Percentiles rank a stretch among this genome's conserved stretches.
These are phyloP conservation scores for Ictalurus punctatus DNA, from an alignment of 2,113 vertebrate species.

Conservation along the genomic window DNA sequence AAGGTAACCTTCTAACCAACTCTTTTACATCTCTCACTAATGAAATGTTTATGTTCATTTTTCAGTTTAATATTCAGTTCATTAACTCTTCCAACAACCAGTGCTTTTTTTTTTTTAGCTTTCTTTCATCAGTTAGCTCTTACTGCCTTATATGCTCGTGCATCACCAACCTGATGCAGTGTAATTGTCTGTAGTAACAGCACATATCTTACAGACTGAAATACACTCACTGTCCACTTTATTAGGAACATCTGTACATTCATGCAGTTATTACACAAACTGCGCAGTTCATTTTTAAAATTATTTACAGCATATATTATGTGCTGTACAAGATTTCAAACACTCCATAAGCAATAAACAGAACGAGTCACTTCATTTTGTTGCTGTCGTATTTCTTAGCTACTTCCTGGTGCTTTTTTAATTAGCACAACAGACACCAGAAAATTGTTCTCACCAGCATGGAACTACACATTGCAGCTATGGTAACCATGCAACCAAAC, in stretches of 20 bases:
- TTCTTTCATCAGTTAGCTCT: too few relatives aligned
- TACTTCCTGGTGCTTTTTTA: not conserved
- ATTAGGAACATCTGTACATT: too few relatives aligned
- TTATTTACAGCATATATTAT: not conserved
- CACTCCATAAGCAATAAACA: not conserved
- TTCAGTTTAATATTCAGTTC: not conserved
- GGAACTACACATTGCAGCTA: not conserved
- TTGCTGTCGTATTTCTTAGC: not conserved
- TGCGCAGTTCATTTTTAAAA: too few relatives aligned
- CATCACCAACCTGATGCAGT: too few relatives aligned
- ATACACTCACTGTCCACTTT: too few relatives aligned
- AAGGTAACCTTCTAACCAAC: conserved; percentile 54
- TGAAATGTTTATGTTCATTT: not conserved
- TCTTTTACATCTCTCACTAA: not conserved
- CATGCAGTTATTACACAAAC: too few relatives aligned
- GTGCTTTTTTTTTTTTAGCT: too few relatives aligned
- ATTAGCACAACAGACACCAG: not conserved
- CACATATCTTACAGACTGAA: too few relatives aligned
- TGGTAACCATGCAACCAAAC: not conserved
- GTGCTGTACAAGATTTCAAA: not conserved
- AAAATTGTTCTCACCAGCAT: not conserved
- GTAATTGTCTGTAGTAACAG: too few relatives aligned
- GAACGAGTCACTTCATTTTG: not conserved
- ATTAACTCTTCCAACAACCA: not conserved
- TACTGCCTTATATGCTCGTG: too few relatives aligned